Percentiles rank a stretch among this genome's conserved stretches.
Evolutionary conservation across 2,797 vertebrate species (phyloP).

Genomic region (Macrochelys suwanniensis): DNA sequence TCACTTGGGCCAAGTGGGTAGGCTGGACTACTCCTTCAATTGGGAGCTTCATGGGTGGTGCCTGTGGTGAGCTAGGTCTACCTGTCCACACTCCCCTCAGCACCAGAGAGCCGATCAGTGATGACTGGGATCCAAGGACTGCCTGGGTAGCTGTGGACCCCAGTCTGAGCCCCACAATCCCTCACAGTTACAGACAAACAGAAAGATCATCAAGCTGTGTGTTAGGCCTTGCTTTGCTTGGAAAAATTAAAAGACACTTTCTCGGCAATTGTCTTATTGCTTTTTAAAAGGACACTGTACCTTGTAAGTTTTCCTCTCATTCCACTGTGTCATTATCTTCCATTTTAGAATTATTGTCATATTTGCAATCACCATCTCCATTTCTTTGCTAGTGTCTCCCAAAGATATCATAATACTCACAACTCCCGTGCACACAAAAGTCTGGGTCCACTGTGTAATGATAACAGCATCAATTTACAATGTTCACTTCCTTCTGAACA

Average conservation of each 20-base stretch:
- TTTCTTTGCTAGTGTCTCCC: background rate
- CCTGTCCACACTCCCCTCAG: background rate
- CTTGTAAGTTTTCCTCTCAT: background rate
- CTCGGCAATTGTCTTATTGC: background rate
- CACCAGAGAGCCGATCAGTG: background rate
- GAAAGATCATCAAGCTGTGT: background rate
- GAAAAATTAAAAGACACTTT: background rate
- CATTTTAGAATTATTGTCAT: fast-evolving
- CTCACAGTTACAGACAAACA: background rate
- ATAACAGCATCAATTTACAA: slow-evolving; percentile 32
- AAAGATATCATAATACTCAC: background rate
- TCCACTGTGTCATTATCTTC: background rate
- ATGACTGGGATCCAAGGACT: background rate
- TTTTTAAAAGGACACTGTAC: background rate
- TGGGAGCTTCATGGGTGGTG: background rate
- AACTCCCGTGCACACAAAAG: background rate
- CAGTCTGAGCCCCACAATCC: background rate
- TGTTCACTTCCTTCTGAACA: background rate
- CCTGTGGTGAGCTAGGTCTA: background rate
- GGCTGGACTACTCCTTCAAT: background rate
- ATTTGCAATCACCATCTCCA: fast-evolving
- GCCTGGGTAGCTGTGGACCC: no score
- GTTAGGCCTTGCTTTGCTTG: background rate
- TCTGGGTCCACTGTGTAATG: background rate
- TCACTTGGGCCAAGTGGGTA: background rate